A percentile compares a stretch with the other conserved stretches of the same genome.
These are phyloP conservation scores for Lagria hirta DNA, from an alignment of 2,888 invertebrate species.

Conservation along the genomic window DNA sequence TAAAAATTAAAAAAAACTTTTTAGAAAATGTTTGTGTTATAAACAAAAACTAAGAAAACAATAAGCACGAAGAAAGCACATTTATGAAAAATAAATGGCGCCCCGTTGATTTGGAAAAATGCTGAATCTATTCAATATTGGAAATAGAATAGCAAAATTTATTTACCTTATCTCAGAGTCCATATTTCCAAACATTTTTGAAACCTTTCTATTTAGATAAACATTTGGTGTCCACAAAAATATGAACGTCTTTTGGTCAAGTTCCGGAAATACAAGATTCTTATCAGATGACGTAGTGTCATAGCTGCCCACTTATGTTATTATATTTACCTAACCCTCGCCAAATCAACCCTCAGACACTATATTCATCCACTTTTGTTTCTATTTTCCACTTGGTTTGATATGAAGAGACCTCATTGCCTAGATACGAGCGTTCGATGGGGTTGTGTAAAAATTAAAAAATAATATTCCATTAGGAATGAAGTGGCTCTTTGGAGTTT, in stretches of 20 bases:
- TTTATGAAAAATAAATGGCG: no score
- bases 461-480: conserved; percentile 39
- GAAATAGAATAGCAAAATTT: no score
- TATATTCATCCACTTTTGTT: conserved; percentile 41
- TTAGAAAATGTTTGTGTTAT: no score
- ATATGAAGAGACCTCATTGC: conserved; percentile 38
- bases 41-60: no score
- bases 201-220: conserved; percentile 45
- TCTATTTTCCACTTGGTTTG: conserved; percentile 42
- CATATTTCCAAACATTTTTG: conserved; percentile 43
- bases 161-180: conserved; percentile 44
- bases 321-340: conserved; percentile 45
- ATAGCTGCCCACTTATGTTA: conserved; percentile 47
- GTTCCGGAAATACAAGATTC: conserved; percentile 54
- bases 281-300: conserved; percentile 51
- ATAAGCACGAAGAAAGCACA: no score
- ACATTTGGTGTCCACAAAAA: conserved; percentile 47
- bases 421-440: conserved; percentile 29
- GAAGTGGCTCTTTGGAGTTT: conserved; percentile 35
- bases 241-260: conserved; percentile 53
- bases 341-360: no score
- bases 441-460: conserved; percentile 40
- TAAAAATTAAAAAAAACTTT: no score
- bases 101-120: no score
- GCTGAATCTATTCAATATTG: no score